Evolutionary conservation across 1,140 invertebrate genomes (phyloP), one percentile per base, ranked within the genome.

Genomic region (Lasioglossum baleicum): DNA sequence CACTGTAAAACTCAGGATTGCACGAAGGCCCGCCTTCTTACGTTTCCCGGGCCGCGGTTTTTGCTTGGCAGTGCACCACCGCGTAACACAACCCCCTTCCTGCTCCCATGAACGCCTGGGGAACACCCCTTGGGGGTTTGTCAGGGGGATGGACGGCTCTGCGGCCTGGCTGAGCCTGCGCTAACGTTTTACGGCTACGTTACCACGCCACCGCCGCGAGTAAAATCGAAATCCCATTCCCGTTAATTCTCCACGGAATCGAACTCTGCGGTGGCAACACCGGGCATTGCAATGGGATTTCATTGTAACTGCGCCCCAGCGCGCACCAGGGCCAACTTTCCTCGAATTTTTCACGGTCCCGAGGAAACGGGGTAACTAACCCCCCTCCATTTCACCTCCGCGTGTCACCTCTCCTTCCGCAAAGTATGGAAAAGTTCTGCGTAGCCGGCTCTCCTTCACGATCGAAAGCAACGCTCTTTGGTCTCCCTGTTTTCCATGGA

Each of bases 211-310:
- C 74, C 77, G 69, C 86, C 82, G 80, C 80, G 86, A 90, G 84
- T 86, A 89, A 90, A 91, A 90, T 91, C 87, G 90, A 92, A 91
- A 90, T 90, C 88, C 88, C 84, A 89, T 90, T 87, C 88, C 83
- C 88, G 88, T 91, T 91, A 90, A 91, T 91, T 92, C 91, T 90
- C 91, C 80, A 91, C 89, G 89, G 88, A 88, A 92, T 92, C 90
- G 87, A 90, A 87, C 78, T 83, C 84, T 90, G 86, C 81, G 88
- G 87, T 89, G 86, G 86, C 68, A 70, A 76, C 82, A 51, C 67
- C 81, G 15, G 68, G 68, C 82, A 81, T 81, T 80, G 87, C 88
- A 88, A 90, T 90, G 87, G 86, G 89, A 89, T 90, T 91, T 85
- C 84, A 84, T 85, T 90, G 88, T 87, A 88, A 90, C 89, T 80